Conservation (phyloP, 2,888 invertebrate species). For the Diarsia brunnea region DNA sequence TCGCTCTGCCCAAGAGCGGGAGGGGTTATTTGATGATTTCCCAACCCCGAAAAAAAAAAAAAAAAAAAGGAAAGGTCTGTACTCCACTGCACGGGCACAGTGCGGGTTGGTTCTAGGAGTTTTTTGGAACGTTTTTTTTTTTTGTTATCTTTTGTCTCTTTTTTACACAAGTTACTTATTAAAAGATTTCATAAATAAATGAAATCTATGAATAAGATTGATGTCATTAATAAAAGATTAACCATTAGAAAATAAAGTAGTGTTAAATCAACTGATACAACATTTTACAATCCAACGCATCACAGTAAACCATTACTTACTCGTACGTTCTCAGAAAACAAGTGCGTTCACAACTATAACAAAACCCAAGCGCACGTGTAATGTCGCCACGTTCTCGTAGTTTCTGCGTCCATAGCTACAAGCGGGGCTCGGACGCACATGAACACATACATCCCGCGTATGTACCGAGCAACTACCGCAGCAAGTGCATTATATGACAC, state of each 20-base stretch:
- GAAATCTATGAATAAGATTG: neutral
- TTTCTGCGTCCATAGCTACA: constrained; percentile 8
- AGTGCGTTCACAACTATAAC: constrained; percentile 14
- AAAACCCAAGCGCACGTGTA: constrained; percentile 35
- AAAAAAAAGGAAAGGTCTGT: no score
- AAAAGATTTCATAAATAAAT: no score
- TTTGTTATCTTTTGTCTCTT: no score
- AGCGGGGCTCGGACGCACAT: neutral
- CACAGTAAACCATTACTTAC: neutral
- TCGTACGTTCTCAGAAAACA: constrained; percentile 9
- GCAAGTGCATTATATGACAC: constrained; percentile 17
- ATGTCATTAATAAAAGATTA: neutral
- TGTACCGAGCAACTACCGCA: constrained; percentile 1
- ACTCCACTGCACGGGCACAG: no score
- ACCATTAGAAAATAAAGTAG: no score
- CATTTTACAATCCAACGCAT: constrained; percentile 4
- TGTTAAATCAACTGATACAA: neutral
- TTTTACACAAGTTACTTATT: no score
- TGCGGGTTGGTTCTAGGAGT: no score
- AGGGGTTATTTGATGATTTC: no score
- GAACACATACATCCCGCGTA: constrained; percentile 1
- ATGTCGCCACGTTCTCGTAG: neutral
- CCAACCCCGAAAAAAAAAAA: no score
- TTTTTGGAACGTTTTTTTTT: no score
- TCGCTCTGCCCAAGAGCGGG: no score